A percentile compares a stretch with the other conserved stretches of the same genome.
Evolutionary conservation across 2,113 vertebrate species (phyloP).

Genomic region (Gallinago undulata): DNA sequence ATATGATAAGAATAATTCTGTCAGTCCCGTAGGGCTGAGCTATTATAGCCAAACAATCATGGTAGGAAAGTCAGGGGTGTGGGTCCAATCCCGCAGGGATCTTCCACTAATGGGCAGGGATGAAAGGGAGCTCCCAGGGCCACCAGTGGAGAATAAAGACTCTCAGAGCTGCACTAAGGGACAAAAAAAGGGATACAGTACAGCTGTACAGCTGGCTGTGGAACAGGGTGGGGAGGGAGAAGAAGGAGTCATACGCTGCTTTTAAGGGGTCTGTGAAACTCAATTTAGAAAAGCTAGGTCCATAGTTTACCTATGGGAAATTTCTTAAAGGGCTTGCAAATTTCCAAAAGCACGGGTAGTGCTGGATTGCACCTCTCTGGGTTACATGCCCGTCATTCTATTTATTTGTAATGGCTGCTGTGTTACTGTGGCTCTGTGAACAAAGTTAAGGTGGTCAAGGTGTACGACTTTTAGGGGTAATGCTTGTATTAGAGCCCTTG

Average conservation of each 20-base stretch:
- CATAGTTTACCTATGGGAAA: neutral
- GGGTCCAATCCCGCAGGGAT: neutral
- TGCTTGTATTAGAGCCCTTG: neutral
- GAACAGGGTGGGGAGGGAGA: neutral
- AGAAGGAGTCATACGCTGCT: accelerated
- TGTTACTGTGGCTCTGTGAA: neutral
- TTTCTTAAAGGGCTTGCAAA: neutral
- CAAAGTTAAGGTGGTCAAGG: neutral
- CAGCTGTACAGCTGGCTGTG: neutral
- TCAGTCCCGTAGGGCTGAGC: neutral
- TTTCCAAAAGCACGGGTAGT: neutral
- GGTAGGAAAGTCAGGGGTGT: neutral
- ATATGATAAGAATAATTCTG: neutral
- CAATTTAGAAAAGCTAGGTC: neutral
- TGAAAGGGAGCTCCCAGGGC: neutral
- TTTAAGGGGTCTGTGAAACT: neutral
- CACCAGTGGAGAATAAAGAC: neutral
- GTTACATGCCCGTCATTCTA: neutral
- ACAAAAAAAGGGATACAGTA: neutral
- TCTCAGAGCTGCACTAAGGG: neutral
- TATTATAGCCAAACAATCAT: neutral
- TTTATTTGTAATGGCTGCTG: neutral
- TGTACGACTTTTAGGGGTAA: neutral
- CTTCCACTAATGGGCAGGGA: neutral
- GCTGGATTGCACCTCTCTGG: neutral